Conservation (phyloP, 2,888 invertebrate species). For the Pseudanteris insignis region DNA sequence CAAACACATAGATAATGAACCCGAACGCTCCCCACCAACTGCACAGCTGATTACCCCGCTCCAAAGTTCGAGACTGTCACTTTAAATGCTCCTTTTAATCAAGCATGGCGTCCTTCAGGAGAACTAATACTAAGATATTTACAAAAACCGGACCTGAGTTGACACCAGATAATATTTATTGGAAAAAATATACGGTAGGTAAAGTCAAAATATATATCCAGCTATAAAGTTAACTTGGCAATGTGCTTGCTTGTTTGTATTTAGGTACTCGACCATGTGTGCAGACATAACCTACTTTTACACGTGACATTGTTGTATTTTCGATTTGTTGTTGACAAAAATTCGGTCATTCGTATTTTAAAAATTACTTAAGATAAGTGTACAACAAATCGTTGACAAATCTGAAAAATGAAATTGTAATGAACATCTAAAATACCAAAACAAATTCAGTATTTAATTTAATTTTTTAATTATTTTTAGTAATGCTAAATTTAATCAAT, state of each 20-base stretch:
- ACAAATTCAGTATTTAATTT: no score
- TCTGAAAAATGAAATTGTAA: no score
- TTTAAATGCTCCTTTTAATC: conserved; percentile 19
- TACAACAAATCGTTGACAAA: no score
- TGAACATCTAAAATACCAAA: no score
- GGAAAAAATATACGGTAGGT: conserved; percentile 86
- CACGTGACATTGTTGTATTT: conserved; percentile 17
- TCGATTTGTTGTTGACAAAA: no score
- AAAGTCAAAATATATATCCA: no score
- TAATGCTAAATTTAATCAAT: no score
- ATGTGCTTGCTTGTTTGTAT: no score
- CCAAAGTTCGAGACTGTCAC: conserved; percentile 1
- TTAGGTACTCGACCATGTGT: conserved; percentile 8
- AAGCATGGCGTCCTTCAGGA: conserved; percentile 60
- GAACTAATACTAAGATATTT: conserved; percentile 72
- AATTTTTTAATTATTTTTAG: no score
- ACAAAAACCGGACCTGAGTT: conserved; percentile 74
- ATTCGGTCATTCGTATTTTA: no score
- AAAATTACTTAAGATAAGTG: no score
- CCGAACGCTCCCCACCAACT: conserved; percentile 6
- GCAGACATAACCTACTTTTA: conserved; percentile 10
- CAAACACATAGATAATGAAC: conserved; percentile 3
- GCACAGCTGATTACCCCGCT: conserved; percentile 31
- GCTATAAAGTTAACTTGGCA: no score
- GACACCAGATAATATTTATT: conserved; percentile 84